Percentiles rank a stretch among this genome's conserved stretches.
phyloP scores from a whole-genome alignment of 2,888 invertebrate genomes.

The Cerceris ruficornis region DNA sequence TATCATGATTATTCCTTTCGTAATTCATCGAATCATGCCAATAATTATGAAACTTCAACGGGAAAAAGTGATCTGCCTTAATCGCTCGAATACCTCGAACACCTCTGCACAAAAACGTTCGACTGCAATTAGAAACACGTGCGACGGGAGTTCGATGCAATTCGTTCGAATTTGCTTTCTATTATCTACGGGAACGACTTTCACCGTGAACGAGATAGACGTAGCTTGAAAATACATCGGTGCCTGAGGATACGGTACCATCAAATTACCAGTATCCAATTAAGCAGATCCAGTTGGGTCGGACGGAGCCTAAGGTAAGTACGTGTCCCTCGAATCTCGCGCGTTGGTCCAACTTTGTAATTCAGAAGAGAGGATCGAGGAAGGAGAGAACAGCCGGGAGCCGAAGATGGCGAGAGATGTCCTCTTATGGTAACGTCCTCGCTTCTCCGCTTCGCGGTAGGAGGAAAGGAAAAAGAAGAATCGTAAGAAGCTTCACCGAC shows the following conservation, averaged over 20 bases:
- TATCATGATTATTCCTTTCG: neutral
- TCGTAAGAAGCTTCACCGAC: slow-evolving; percentile 23
- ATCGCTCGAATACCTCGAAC: no score
- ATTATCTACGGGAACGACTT: no score
- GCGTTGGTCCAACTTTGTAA: slow-evolving; percentile 42
- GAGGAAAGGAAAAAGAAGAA: slow-evolving; percentile 52
- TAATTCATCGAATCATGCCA: neutral
- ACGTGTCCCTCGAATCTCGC: slow-evolving; percentile 22
- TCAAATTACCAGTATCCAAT: slow-evolving; percentile 24
- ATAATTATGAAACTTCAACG: neutral
- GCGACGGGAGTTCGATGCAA: no score
- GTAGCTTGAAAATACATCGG: neutral
- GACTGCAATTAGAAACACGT: no score
- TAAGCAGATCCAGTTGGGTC: slow-evolving; percentile 26
- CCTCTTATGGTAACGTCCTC: slow-evolving; percentile 79
- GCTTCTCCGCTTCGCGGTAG: slow-evolving; percentile 52
- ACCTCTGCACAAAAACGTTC: no score
- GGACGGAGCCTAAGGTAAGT: slow-evolving; percentile 14
- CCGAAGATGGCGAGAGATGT: slow-evolving; percentile 74
- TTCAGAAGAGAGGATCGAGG: slow-evolving; percentile 40
- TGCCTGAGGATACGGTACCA: slow-evolving; percentile 2
- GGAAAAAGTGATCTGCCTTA: neutral
- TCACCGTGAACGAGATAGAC: neutral
- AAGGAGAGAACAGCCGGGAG: slow-evolving; percentile 47
- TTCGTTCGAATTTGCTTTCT: no score